A percentile compares a stretch with the other conserved stretches of the same genome.
These are phyloP conservation scores for Eucidaris tribuloides DNA, from an alignment of 35 echinoderm and acorn worm species.

Conservation along the genomic window DNA sequence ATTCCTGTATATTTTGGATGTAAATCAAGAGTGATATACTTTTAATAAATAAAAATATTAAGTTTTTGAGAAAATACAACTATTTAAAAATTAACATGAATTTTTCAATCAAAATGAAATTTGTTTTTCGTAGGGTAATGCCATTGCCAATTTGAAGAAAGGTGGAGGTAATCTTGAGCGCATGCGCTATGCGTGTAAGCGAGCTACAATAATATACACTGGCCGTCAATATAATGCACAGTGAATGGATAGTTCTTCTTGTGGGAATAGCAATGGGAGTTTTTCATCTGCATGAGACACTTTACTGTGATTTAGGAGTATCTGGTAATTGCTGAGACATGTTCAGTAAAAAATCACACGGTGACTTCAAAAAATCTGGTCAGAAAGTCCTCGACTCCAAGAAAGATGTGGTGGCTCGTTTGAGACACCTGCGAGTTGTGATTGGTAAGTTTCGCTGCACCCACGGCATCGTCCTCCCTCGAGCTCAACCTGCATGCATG, in stretches of 20 bases:
- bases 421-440: slow-evolving; percentile 92
- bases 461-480: no score
- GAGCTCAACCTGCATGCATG: no score
- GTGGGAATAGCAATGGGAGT: slow-evolving; percentile 5
- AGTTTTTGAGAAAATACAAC: neutral
- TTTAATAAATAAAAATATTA: neutral
- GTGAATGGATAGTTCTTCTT: neutral
- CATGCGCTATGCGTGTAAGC: no score
- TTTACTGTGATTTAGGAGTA: neutral
- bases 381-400: slow-evolving; percentile 92
- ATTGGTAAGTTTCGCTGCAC: slow-evolving; percentile 96
- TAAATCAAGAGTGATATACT: neutral
- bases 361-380: slow-evolving; percentile 94
- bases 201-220: no score
- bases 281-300: neutral
- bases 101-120: neutral
- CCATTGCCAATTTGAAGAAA: slow-evolving; percentile 20
- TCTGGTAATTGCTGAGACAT: slow-evolving; percentile 48
- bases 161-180: neutral
- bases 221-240: neutral
- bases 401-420: slow-evolving; percentile 86
- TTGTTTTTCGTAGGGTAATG: neutral
- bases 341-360: slow-evolving; percentile 97
- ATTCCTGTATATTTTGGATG: no score
- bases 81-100: neutral